A percentile compares a stretch with the other conserved stretches of the same genome.
Evolutionary conservation across 2,797 vertebrate species (phyloP).

Genomic region (Sarcophilus harrisii): DNA sequence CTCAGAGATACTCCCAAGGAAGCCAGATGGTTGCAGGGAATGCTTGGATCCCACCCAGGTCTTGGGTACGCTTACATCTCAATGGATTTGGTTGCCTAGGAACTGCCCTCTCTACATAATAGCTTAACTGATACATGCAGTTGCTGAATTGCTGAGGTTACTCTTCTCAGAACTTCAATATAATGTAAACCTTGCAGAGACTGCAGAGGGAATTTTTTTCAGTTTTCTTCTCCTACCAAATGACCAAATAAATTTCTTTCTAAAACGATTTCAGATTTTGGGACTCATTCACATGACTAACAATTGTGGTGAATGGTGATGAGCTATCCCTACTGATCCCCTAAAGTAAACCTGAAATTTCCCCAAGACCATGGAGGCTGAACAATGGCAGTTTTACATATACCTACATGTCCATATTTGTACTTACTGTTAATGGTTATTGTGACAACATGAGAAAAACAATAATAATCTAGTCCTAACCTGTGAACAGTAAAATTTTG

Average conservation of each 20-base stretch:
- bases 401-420: too few relatives aligned
- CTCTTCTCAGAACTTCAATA: background rate
- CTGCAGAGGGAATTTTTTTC: background rate
- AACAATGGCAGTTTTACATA: background rate
- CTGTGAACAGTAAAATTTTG: too few relatives aligned
- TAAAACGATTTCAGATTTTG: background rate
- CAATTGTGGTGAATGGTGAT: background rate
- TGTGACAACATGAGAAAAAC: too few relatives aligned
- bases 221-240: background rate
- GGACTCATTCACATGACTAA: background rate
- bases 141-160: background rate
- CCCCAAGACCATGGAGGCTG: background rate
- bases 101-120: background rate
- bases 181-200: background rate
- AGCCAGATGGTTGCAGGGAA: background rate
- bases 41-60: background rate
- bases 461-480: too few relatives aligned
- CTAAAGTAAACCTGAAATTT: background rate
- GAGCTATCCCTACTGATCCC: background rate
- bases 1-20: background rate
- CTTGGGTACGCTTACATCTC: background rate
- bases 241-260: background rate
- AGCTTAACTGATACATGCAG: background rate
- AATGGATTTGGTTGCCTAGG: background rate
- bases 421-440: too few relatives aligned